Conservation (phyloP, 2,888 invertebrate species). For the Crepidodera aurea region DNA sequence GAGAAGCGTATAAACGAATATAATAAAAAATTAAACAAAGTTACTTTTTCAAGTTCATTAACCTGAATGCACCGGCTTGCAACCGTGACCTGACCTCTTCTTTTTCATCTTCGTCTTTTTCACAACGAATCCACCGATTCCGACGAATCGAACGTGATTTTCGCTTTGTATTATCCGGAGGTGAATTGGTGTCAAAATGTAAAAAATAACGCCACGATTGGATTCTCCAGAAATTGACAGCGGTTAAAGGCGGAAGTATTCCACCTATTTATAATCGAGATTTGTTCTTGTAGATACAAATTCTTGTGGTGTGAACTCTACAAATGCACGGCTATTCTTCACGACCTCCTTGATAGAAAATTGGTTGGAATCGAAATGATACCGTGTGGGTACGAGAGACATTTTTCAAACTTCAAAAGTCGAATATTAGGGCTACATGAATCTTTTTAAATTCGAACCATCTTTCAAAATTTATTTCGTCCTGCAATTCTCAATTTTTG, state of each 20-base stretch:
- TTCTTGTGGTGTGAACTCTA: not conserved
- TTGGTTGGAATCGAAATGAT: no score
- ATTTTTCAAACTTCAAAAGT: no score
- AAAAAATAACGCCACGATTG: not conserved
- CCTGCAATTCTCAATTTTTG: no score
- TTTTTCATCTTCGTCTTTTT: not conserved
- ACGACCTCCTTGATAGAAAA: no score
- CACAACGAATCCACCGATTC: not conserved
- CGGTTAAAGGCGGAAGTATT: constrained; percentile 8
- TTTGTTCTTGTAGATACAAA: constrained; percentile 4
- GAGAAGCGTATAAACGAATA: no score
- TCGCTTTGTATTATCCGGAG: not conserved
- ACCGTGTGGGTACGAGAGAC: no score
- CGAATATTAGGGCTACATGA: no score
- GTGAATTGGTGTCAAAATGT: not conserved
- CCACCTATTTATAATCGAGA: constrained; percentile 6
- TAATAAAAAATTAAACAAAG: not conserved
- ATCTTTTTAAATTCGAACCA: no score
- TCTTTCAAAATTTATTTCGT: no score
- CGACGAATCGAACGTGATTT: not conserved
- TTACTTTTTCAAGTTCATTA: constrained; percentile 19
- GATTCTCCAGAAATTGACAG: constrained; percentile 6
- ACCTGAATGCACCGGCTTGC: constrained; percentile 18
- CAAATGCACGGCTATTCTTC: no score
- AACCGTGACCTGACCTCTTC: constrained; percentile 24